phyloP scores from a whole-genome alignment of 2,888 invertebrate species.

The Callyntrura guangdongensis region DNA sequence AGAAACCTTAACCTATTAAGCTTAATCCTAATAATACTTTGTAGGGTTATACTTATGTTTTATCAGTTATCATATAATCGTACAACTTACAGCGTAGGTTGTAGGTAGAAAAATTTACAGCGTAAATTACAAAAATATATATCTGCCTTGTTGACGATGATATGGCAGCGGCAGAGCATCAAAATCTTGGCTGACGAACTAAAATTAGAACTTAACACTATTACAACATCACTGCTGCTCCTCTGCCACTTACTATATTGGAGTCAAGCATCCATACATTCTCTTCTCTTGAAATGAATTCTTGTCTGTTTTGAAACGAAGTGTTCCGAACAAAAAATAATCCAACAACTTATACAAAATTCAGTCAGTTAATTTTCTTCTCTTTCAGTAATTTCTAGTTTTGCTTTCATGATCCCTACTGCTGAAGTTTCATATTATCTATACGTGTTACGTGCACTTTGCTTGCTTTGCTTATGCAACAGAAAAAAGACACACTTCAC shows the following conservation, averaged over 20 bases:
- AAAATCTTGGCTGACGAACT: conserved; percentile 47
- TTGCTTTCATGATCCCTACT: neutral
- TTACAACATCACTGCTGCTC: neutral
- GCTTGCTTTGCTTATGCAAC: neutral
- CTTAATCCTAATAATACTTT: conserved; percentile 23
- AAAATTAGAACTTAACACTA: conserved; percentile 35
- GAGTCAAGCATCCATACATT: neutral
- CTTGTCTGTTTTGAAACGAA: conserved; percentile 40
- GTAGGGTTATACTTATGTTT: too few relatives aligned
- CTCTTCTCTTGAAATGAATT: neutral
- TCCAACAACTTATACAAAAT: neutral
- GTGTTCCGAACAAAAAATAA: conserved; percentile 32
- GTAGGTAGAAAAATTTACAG: neutral
- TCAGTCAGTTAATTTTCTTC: neutral
- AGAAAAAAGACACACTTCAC: neutral
- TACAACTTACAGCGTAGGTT: neutral
- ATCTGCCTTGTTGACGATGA: neutral
- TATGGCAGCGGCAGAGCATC: neutral
- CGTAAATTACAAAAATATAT: neutral
- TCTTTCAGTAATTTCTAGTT: neutral
- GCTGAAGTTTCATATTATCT: neutral
- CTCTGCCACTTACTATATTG: neutral
- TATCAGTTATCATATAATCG: neutral
- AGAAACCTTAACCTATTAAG: conserved; percentile 49
- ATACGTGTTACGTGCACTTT: neutral